Conservation (phyloP, 1,140 invertebrate species). For the Trichonephila clavata region DNA sequence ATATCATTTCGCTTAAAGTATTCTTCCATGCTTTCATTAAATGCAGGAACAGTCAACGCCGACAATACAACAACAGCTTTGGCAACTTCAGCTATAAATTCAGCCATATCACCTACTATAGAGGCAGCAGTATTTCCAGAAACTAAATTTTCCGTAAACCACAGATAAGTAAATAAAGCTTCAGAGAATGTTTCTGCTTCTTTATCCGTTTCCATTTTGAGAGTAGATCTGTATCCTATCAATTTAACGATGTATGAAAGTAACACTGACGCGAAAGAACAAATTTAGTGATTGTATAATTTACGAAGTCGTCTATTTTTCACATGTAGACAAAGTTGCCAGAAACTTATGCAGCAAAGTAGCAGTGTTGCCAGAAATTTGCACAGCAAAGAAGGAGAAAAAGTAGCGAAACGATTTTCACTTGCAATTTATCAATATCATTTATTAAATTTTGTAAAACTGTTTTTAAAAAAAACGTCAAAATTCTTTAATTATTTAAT, state of each 20-base stretch:
- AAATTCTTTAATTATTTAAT: no score
- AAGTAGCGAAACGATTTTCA: no score
- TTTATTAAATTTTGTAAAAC: no score
- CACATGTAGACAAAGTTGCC: no score
- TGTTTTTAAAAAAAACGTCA: no score
- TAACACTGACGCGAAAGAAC: no score
- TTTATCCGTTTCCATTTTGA: slow-evolving; percentile 15
- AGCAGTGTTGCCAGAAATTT: no score
- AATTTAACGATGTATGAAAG: background rate
- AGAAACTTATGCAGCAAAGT: no score
- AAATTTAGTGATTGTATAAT: no score
- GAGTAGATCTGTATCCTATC: background rate
- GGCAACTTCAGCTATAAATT: slow-evolving; percentile 44
- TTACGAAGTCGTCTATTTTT: no score
- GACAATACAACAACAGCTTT: slow-evolving; percentile 53
- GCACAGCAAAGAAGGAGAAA: no score
- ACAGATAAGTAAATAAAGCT: slow-evolving; percentile 57
- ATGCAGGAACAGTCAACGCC: slow-evolving; percentile 14
- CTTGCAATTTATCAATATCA: no score
- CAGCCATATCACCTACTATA: slow-evolving; percentile 36
- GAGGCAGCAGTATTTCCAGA: slow-evolving; percentile 15
- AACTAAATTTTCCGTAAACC: slow-evolving; percentile 53
- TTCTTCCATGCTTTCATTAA: slow-evolving; percentile 42
- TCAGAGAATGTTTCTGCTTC: slow-evolving; percentile 51
- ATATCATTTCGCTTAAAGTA: slow-evolving; percentile 30